These are phyloP conservation scores for Ciconia boyciana DNA, from an alignment of 2,113 vertebrate species.

Conservation along the genomic window DNA sequence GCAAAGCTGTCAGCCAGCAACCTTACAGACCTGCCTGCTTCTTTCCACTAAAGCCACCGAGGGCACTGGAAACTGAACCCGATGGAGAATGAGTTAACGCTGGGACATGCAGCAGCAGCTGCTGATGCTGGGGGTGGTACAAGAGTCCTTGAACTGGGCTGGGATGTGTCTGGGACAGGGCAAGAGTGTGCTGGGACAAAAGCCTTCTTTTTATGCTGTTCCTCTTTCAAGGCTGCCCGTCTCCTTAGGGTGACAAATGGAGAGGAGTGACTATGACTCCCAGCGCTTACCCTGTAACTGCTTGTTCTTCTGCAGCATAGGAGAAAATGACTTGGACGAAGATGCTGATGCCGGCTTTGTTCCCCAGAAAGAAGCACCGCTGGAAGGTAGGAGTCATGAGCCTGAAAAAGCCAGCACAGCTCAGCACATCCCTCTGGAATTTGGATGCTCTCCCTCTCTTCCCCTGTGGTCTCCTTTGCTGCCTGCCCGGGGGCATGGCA, in stretches of 20 bases:
- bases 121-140: accelerated
- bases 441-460: background rate
- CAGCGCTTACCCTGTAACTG: background rate
- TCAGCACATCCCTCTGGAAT: background rate
- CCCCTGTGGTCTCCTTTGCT: constrained; percentile 1
- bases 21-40: background rate
- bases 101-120: background rate
- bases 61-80: background rate
- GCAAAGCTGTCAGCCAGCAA: background rate
- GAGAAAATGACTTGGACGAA: background rate
- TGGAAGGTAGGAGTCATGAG: constrained; percentile 17
- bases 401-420: background rate
- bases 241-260: background rate
- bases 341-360: background rate
- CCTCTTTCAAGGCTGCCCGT: background rate
- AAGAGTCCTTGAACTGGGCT: background rate
- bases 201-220: background rate
- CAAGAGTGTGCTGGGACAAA: background rate
- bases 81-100: background rate
- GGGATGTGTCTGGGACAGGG: background rate
- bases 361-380: background rate
- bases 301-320: background rate
- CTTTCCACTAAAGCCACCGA: background rate
- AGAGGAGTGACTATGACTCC: background rate
- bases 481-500: background rate